phyloP scores from a whole-genome alignment of 2,113 vertebrate genomes.

The Xiphias gladius region DNA sequence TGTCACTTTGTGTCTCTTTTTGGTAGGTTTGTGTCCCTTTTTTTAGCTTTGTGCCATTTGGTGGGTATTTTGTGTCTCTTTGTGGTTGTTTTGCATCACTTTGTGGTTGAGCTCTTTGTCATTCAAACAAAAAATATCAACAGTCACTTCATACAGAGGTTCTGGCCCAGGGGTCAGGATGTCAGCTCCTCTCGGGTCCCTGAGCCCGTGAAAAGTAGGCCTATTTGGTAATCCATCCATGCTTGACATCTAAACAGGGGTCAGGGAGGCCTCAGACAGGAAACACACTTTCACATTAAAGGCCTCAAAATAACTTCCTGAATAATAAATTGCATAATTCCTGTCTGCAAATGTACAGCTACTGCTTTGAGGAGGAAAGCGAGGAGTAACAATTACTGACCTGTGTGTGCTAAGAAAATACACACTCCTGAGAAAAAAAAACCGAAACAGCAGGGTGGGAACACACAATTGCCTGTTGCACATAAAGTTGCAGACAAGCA shows the following conservation, averaged over 20 bases:
- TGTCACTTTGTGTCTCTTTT: neutral
- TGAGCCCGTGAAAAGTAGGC: neutral
- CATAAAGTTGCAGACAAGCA: conserved; percentile 63
- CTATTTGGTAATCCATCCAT: neutral
- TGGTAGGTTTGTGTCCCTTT: neutral
- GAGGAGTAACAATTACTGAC: conserved; percentile 43
- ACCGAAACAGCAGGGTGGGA: conserved; percentile 20
- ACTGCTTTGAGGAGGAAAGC: neutral
- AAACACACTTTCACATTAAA: conserved; percentile 45
- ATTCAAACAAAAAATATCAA: neutral
- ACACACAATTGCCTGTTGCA: conserved; percentile 51
- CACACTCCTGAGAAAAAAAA: conserved; percentile 13
- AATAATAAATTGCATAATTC: conserved; percentile 22
- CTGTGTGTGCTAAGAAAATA: conserved; percentile 27
- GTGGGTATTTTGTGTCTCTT: too few relatives aligned
- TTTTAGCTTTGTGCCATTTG: neutral
- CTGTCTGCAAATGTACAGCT: conserved; percentile 16
- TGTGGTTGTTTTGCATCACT: neutral
- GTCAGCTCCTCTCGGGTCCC: neutral
- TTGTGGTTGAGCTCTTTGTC: neutral
- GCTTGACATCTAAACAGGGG: neutral
- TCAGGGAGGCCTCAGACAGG: neutral
- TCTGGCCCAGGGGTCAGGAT: neutral
- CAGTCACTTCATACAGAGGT: neutral
- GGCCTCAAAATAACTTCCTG: conserved; percentile 33